phyloP scores from a whole-genome alignment of 2,888 invertebrate species.

The Octodonta nipae region DNA sequence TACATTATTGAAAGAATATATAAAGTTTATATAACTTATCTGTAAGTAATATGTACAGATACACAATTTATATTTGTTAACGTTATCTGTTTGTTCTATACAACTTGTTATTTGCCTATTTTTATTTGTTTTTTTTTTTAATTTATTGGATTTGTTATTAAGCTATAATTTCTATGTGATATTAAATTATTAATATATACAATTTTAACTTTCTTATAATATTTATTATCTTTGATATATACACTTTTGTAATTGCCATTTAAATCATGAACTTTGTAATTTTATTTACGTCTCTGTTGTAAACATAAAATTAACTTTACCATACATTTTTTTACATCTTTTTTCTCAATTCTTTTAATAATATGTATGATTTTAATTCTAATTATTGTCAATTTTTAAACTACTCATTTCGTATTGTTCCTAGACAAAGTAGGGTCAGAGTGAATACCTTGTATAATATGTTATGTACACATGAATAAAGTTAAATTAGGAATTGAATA shows the following conservation, averaged over 20 bases:
- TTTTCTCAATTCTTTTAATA: background rate
- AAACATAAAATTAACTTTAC: no score
- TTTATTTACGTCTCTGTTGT: no score
- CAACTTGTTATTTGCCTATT: no score
- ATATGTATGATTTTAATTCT: background rate
- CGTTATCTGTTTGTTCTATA: no score
- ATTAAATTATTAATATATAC: no score
- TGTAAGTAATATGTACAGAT: background rate
- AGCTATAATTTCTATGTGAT: no score
- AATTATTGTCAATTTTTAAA: constrained; percentile 1
- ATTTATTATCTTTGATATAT: no score
- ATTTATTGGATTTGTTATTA: constrained; percentile 2
- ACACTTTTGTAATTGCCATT: no score
- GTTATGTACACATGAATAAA: background rate
- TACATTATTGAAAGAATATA: constrained; percentile 1
- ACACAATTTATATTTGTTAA: background rate
- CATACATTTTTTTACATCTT: no score
- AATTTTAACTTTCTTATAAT: no score
- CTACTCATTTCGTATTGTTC: no score
- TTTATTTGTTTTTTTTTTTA: background rate
- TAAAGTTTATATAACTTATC: background rate
- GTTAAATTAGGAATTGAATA: constrained; percentile 7
- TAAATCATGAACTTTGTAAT: no score
- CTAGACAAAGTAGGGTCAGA: background rate
- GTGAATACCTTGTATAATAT: background rate